Conservation (phyloP, 2,888 invertebrate genomes). For the Lacanobia oleracea region DNA sequence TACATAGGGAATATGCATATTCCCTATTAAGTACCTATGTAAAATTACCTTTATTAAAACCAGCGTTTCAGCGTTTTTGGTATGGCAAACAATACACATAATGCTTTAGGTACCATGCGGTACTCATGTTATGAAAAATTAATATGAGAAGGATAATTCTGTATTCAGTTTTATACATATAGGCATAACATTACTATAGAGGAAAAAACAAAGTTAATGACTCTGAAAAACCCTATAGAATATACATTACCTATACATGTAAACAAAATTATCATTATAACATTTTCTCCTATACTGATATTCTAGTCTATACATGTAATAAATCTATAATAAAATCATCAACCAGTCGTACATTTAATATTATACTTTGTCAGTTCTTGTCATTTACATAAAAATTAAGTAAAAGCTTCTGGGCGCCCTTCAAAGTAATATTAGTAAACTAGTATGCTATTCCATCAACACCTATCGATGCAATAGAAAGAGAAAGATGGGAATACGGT, state of each 20-base stretch:
- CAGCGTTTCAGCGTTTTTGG: background rate
- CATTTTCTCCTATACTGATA: constrained; percentile 24
- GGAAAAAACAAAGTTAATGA: constrained; percentile 60
- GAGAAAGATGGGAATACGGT: no score
- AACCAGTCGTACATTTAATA: no score
- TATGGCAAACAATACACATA: background rate
- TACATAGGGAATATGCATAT: no score
- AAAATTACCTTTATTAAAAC: background rate
- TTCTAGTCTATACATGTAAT: background rate
- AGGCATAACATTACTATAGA: constrained; percentile 42
- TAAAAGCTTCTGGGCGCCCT: no score
- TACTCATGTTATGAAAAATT: constrained; percentile 32
- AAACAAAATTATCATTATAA: constrained; percentile 51
- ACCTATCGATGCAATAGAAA: no score
- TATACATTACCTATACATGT: constrained; percentile 26
- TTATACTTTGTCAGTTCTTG: no score
- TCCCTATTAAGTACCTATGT: background rate
- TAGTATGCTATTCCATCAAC: no score
- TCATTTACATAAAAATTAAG: no score
- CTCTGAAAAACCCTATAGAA: constrained; percentile 54
- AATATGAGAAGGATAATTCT: constrained; percentile 51
- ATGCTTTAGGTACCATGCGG: constrained; percentile 5
- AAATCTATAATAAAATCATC: no score
- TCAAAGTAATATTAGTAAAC: no score
- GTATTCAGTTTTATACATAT: constrained; percentile 17